These are phyloP conservation scores for Eucidaris tribuloides DNA, from an alignment of 35 echinoderm and acorn worm species.

Conservation along the genomic window DNA sequence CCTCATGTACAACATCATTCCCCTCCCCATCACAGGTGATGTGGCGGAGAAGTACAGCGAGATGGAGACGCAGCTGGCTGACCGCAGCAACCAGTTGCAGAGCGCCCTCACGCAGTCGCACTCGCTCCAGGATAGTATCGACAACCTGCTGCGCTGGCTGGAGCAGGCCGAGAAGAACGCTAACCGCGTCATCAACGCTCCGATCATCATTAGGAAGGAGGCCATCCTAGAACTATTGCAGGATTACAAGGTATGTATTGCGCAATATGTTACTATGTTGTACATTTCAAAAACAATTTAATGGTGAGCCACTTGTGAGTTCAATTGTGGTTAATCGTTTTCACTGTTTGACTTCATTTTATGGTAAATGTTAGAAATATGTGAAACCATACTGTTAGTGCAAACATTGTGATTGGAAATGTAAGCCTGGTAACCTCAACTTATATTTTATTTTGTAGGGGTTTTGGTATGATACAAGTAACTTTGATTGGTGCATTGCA, in stretches of 20 bases:
- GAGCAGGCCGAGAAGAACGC: constrained; percentile 81
- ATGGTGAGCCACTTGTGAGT: no score
- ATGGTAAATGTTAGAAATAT: no score
- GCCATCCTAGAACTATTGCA: constrained; percentile 85
- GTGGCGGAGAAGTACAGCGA: constrained; percentile 81
- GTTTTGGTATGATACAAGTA: no score
- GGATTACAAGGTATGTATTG: constrained; percentile 89
- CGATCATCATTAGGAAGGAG: constrained; percentile 89
- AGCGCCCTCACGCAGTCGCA: constrained; percentile 88
- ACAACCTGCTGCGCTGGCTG: constrained; percentile 84
- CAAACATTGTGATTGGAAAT: no score
- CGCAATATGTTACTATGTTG: no score
- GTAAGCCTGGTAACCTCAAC: no score
- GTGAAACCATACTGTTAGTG: no score
- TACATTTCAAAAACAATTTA: no score
- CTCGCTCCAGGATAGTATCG: constrained; percentile 89
- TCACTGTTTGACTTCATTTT: no score
- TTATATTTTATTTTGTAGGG: no score
- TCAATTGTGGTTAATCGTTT: no score
- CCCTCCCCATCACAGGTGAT: constrained; percentile 44
- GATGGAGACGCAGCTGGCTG: constrained; percentile 80
- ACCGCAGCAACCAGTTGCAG: constrained; percentile 93
- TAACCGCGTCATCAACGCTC: constrained; percentile 70
- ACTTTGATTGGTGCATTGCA: no score
- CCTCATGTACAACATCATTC: neutral